Conservation (phyloP, 2,113 vertebrate genomes). For the Cyanoliseus patagonus region DNA sequence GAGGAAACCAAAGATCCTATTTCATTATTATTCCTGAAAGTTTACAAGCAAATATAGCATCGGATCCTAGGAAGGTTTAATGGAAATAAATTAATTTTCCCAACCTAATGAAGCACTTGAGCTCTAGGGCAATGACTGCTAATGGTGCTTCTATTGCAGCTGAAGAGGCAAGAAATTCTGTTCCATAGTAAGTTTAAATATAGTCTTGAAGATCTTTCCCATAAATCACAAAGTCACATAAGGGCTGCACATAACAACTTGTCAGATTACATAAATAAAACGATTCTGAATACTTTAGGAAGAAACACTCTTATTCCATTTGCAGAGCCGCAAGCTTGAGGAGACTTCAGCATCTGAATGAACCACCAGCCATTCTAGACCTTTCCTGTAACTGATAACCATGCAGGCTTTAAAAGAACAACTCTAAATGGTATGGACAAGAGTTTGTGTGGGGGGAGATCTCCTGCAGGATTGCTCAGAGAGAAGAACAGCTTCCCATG, state of each 20-base stretch:
- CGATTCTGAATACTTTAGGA: background rate
- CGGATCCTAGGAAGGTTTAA: background rate
- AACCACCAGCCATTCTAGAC: background rate
- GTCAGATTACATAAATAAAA: slow-evolving; percentile 44
- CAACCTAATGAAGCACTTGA: slow-evolving; percentile 42
- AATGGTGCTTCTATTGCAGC: slow-evolving; percentile 13
- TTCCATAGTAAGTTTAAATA: slow-evolving; percentile 40
- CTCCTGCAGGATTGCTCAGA: background rate
- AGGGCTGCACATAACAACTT: background rate
- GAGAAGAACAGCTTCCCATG: background rate
- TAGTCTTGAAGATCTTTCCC: slow-evolving; percentile 14
- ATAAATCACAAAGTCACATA: slow-evolving; percentile 38
- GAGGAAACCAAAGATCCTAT: background rate
- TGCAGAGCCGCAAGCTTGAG: background rate
- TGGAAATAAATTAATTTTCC: slow-evolving; percentile 7
- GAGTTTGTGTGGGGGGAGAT: background rate
- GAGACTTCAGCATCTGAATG: background rate
- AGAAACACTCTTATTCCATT: background rate
- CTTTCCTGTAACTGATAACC: background rate
- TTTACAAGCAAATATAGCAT: background rate
- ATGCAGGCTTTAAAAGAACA: background rate
- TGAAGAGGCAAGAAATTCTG: slow-evolving; percentile 7
- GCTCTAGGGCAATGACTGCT: slow-evolving; percentile 29
- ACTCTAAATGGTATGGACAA: background rate
- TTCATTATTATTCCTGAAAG: background rate